Base-by-base conservation (phyloP, 2,113 vertebrate genomes). In the Trematocara unimaculatum region DNA sequence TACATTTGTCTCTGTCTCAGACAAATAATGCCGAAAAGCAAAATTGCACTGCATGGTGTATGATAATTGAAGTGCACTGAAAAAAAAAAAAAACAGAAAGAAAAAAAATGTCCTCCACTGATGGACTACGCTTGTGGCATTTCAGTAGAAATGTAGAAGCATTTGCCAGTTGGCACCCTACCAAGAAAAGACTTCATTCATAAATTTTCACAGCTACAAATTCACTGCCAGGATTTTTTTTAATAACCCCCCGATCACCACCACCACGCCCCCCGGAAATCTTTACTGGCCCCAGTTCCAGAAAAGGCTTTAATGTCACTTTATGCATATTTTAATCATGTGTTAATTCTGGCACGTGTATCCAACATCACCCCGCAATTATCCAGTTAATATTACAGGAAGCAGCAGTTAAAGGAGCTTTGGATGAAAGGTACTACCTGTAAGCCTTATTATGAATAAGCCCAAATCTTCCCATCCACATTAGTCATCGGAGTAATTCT, bases 371-470 rank as follows among this genome's bases (percentile, higher is more conserved):
- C 18, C 72, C 80, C 4, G 3, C 83, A 91, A 81, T 94, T 89
- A 93, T 91, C 83, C 79, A 54, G 77, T 80, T 90, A 81, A 87
- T 84, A 79, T 86, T 88, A 77, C 84, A 82, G 70, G 87, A 90
- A 90, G 88, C 84, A 88, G 90, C 81, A 92, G 87, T 87, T 91
- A 84, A 91, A 88, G 64, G 54, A 84, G 70, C 74, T 45, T 79
- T 70, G 79, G 86, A 87, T 91, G 89, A 93, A 91, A 84, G 72
- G 85, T 81, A 93, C 87, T 91, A 91, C 82, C 85, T 58, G 4
- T 92, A 91, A 94, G 90, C 83, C 87, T 87, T 56, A 84, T 88
- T 90, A 90, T 85, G 88, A 82, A 87, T 88, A 91, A 93, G 70
- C 84, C 79, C 84, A 90, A 81, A 88, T 90, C 87, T 89, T 90